A percentile compares a stretch with the other conserved stretches of the same genome.
Conservation (phyloP, 2,113 vertebrate genomes). For the Scolopax mira region DNA sequence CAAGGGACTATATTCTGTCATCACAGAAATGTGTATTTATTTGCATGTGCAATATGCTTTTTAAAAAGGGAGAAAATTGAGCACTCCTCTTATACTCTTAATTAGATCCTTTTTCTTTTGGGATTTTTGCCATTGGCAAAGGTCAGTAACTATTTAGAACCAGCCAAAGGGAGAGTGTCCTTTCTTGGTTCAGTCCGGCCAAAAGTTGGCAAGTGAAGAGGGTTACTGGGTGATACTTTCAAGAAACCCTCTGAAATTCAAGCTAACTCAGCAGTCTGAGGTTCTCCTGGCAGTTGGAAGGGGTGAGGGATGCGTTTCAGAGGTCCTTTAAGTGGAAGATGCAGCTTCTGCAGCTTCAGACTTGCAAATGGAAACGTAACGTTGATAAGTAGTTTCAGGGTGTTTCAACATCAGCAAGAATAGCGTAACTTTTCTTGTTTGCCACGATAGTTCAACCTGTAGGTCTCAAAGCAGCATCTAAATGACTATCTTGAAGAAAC, state of each 20-base stretch:
- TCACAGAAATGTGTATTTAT: not conserved
- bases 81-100: not conserved
- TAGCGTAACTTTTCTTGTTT: not conserved
- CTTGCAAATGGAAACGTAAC: not conserved
- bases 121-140: not conserved
- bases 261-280: not conserved
- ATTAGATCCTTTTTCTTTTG: not conserved
- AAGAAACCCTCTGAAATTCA: not conserved
- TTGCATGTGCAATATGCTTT: not conserved
- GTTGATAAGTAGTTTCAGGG: not conserved
- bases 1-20: not conserved
- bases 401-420: not conserved
- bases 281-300: not conserved
- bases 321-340: not conserved
- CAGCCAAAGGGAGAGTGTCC: not conserved
- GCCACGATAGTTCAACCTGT: fast-evolving
- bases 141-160: not conserved
- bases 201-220: not conserved
- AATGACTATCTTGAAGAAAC: not conserved
- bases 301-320: not conserved
- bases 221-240: not conserved
- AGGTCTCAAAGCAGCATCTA: not conserved
- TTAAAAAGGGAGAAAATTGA: not conserved
- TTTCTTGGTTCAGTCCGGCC: not conserved
- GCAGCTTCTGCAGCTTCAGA: not conserved